These are phyloP conservation scores for Leptoteleia sp. DNA, from an alignment of 1,140 invertebrate genomes.

Conservation along the genomic window DNA sequence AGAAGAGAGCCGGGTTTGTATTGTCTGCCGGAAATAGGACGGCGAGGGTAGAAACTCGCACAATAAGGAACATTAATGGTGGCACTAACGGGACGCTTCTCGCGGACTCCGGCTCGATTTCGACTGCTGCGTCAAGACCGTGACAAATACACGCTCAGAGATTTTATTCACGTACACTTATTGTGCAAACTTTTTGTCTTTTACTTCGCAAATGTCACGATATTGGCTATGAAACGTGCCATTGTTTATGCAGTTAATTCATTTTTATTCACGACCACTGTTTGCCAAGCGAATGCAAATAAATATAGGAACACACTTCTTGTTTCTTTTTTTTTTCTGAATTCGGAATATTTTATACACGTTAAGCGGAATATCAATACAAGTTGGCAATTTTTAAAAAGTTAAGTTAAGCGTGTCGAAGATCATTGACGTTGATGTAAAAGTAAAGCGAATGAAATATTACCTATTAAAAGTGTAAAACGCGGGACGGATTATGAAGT, in stretches of 20 bases:
- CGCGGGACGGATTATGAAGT: not conserved
- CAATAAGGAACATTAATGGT: conserved; percentile 68
- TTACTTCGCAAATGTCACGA: conserved; percentile 24
- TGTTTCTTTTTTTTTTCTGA: no score
- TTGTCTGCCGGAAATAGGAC: conserved; percentile 75
- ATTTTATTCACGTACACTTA: conserved; percentile 48
- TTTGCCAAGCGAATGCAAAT: not conserved
- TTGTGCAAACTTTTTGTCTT: conserved; percentile 49
- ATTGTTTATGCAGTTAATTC: conserved; percentile 18
- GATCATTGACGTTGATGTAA: not conserved
- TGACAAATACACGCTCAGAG: conserved; percentile 49
- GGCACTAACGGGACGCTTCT: conserved; percentile 62
- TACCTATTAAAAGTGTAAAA: conserved; percentile 12
- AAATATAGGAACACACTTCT: no score
- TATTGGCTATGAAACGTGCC: conserved; percentile 48
- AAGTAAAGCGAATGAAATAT: not conserved
- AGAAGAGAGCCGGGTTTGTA: conserved; percentile 58
- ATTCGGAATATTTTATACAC: no score
- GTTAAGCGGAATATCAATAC: no score
- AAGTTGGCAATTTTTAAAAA: no score
- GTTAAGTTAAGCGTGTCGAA: no score
- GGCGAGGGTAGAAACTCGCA: conserved; percentile 69
- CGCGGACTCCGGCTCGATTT: conserved; percentile 54
- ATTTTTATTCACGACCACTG: not conserved
- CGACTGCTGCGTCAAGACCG: conserved; percentile 56